phyloP scores from a whole-genome alignment of 2,888 invertebrate species.

The Ptilodon capucinus region DNA sequence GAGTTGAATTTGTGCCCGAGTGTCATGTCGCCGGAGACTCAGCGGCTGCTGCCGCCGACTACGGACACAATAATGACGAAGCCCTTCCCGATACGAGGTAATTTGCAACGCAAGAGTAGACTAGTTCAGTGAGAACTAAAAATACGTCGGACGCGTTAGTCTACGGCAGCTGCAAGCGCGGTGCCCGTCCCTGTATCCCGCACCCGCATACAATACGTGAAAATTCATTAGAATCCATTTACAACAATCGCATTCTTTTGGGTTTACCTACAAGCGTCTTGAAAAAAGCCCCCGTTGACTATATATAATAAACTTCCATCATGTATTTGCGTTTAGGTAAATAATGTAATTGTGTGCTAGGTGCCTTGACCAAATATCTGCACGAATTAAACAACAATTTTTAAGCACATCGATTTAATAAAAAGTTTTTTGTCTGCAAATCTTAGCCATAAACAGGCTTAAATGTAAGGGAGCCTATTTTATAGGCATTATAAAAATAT shows the following conservation, averaged over 20 bases:
- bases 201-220: conserved; percentile 23
- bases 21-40: conserved; percentile 87
- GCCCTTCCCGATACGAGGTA: conserved; percentile 93
- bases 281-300: too few relatives aligned
- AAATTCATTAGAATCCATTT: conserved; percentile 21
- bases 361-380: too few relatives aligned
- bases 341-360: too few relatives aligned
- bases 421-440: too few relatives aligned
- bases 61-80: conserved; percentile 94
- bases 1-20: conserved; percentile 85
- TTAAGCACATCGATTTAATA: too few relatives aligned
- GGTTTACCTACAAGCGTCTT: too few relatives aligned
- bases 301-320: too few relatives aligned
- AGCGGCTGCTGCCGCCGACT: conserved; percentile 88
- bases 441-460: too few relatives aligned
- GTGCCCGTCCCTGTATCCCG: conserved; percentile 10
- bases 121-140: conserved; percentile 47
- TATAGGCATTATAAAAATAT: too few relatives aligned
- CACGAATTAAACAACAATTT: too few relatives aligned
- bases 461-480: too few relatives aligned
- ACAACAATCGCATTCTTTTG: background rate
- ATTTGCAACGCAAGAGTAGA: conserved; percentile 27
- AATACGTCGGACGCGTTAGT: conserved; percentile 45
- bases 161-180: conserved; percentile 46
- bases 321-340: too few relatives aligned